Conservation (phyloP, 2,888 invertebrate genomes). For the Epinotia brunnichana region DNA sequence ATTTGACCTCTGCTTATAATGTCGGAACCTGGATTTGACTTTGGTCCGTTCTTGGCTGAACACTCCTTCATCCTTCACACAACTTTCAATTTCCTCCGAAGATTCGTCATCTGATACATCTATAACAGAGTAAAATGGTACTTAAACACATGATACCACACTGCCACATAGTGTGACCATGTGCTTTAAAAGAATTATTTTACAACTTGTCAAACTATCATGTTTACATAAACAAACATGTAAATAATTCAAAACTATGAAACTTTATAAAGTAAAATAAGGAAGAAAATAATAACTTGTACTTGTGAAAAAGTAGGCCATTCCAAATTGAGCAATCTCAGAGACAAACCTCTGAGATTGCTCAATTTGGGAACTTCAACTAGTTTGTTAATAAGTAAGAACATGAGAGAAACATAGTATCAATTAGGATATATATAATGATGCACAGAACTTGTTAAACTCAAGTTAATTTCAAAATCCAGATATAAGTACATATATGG, state of each 20-base stretch:
- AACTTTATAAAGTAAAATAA: neutral
- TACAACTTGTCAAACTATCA: neutral
- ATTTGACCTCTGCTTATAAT: constrained; percentile 67
- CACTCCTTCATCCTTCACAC: constrained; percentile 65
- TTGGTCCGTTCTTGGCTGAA: constrained; percentile 64
- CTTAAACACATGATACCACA: constrained; percentile 26
- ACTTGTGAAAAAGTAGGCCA: constrained; percentile 22
- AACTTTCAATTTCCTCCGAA: constrained; percentile 68
- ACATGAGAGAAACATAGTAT: neutral
- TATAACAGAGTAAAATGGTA: constrained; percentile 49
- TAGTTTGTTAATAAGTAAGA: neutral
- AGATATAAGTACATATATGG: constrained; percentile 19
- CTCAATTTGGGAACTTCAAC: too few relatives aligned
- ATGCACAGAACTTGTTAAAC: constrained; percentile 25
- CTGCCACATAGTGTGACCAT: neutral
- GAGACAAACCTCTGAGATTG: neutral
- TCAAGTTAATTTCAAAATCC: constrained; percentile 46
- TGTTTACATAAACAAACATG: neutral
- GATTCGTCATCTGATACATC: constrained; percentile 75
- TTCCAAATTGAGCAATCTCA: neutral
- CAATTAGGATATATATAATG: constrained; percentile 23
- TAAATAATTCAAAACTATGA: neutral
- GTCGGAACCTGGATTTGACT: constrained; percentile 72
- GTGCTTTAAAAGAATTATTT: neutral
- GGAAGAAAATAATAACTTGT: neutral